Evolutionary conservation across 2,797 vertebrate genomes (phyloP), one percentile per base, ranked within the genome.

Genomic region (Epinephelus awoara): DNA sequence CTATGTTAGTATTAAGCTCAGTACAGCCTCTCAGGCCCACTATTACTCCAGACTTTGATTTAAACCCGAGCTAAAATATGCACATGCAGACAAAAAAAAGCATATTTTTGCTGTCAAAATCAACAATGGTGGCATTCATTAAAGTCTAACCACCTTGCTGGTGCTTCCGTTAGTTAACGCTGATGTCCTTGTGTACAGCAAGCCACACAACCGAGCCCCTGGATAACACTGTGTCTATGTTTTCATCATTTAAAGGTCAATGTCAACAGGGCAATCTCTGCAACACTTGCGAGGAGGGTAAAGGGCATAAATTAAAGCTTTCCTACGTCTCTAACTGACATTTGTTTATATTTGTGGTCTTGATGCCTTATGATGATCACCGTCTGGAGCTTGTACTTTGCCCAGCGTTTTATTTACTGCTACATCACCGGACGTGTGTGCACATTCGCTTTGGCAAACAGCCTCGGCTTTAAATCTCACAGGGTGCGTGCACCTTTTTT

Each of bases 331-430:
- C n/a, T 67, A 78, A 80, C 55, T 75, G 67, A 79, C 70, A 82
- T 82, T 67, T 84, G 71, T 86, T 69, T 70, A 78, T 83, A 89
- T 86, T 77, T 85, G 85, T 80, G 75, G 70, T 81, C 66, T 29
- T 85, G 80, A 87, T 85, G 70, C 42, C 66, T 77, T 42, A 61
- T 72, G 77, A 88, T 87, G 72, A 89, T 87, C 74, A 47, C 69
- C 55, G 44, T 78, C 75, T 75, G 80, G 67, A 58, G 72, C 74
- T 73, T 77, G 65, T 74, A 64, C 69, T 77, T 70, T 59, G 23
- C 79, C 63, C 19, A 3, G 42, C 59, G 1, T 76, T 77, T 88
- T 88, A 90, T 91, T 92, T 88, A 89, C 83, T 83, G 88, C 86
- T 52, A 70, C 79, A 85, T 85, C 75, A 59, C 61, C 19, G 38